phyloP scores from a whole-genome alignment of 1,140 invertebrate genomes.

The Lanistes nyassanus region DNA sequence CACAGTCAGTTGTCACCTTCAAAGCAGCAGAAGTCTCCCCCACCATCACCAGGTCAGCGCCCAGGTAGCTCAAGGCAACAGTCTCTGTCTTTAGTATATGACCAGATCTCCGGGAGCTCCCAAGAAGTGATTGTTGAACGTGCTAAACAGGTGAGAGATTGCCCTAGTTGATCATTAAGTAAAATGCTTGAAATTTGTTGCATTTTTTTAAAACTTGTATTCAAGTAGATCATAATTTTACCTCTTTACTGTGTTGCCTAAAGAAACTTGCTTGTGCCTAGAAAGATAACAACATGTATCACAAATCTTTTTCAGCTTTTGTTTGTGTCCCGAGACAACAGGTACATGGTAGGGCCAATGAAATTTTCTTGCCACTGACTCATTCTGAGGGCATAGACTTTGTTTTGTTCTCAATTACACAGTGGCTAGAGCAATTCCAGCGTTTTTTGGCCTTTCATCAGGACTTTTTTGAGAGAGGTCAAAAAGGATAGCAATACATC shows the following conservation, averaged over 20 bases:
- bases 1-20: slow-evolving; percentile 7
- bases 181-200: not conserved
- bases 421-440: slow-evolving; percentile 43
- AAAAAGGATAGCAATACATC: too few species aligned
- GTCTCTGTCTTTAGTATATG: slow-evolving; percentile 69
- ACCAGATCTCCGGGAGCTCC: slow-evolving; percentile 67
- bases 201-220: not conserved
- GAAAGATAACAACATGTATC: too few species aligned
- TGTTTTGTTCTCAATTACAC: slow-evolving; percentile 37
- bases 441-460: slow-evolving; percentile 6
- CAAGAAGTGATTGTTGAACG: slow-evolving; percentile 87
- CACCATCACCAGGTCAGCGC: slow-evolving; percentile 6
- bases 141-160: slow-evolving; percentile 78
- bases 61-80: slow-evolving; percentile 44
- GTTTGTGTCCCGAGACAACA: too few species aligned
- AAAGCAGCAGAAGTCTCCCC: slow-evolving; percentile 37
- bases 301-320: too few species aligned
- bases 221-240: too few species aligned
- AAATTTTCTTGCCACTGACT: slow-evolving; percentile 38
- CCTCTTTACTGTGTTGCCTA: too few species aligned
- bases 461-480: too few species aligned
- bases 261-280: too few species aligned
- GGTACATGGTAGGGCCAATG: too few species aligned
- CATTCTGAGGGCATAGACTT: slow-evolving; percentile 41
- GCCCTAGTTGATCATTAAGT: not conserved